Evolutionary conservation across 2,888 invertebrate species (phyloP).

Genomic region (Xylocampa areola): DNA sequence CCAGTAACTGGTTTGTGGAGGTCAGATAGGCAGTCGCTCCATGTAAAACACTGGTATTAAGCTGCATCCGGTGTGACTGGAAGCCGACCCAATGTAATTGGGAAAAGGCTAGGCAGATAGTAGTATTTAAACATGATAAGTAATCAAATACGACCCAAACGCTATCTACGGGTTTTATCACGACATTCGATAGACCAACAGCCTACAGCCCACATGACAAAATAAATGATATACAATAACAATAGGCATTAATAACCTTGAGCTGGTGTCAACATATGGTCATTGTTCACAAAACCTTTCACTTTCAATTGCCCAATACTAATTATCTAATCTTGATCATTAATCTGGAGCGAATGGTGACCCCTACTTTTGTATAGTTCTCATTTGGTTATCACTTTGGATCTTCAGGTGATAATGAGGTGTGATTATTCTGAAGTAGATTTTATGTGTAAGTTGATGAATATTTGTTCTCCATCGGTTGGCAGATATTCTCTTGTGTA

Average conservation of each 20-base stretch:
- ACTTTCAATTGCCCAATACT: constrained; percentile 74
- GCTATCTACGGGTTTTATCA: constrained; percentile 6
- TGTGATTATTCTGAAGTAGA: no score
- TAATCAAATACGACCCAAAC: background rate
- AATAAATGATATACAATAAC: constrained; percentile 45
- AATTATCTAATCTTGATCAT: constrained; percentile 79
- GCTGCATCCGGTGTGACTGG: no score
- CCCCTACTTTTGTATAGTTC: constrained; percentile 42
- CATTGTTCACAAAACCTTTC: constrained; percentile 73
- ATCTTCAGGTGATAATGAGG: no score
- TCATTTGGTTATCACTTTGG: constrained; percentile 28
- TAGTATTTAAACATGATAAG: no score
- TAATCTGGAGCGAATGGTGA: constrained; percentile 68
- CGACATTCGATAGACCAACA: background rate
- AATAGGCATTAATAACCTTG: constrained; percentile 51
- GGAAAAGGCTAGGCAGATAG: no score
- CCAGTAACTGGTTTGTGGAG: no score
- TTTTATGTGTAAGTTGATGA: no score
- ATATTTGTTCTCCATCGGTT: no score
- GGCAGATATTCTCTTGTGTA: no score
- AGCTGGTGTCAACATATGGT: constrained; percentile 64
- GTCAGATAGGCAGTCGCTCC: no score
- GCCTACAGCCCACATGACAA: constrained; percentile 4
- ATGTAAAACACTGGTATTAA: no score
- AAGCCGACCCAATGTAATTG: no score